These are phyloP conservation scores for Crotalus helleri DNA, from an alignment of 2,113 vertebrate species.

Conservation along the genomic window DNA sequence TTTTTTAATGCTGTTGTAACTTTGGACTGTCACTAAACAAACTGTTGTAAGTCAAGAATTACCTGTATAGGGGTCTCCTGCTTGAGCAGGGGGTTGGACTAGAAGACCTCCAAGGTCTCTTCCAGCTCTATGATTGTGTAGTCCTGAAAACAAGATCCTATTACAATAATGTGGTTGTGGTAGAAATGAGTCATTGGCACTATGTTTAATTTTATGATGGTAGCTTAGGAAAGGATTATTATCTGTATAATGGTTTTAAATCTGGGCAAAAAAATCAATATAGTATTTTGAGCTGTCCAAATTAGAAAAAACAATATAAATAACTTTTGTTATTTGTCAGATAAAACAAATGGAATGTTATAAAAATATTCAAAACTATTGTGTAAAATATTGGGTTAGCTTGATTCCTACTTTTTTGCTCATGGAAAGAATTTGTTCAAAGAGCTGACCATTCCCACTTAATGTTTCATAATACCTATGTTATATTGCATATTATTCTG, in stretches of 20 bases:
- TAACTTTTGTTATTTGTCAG: background rate
- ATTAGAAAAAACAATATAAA: background rate
- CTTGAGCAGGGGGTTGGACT: background rate
- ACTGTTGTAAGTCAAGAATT: background rate
- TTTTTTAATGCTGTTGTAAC: background rate
- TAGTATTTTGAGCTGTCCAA: background rate
- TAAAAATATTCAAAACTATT: background rate
- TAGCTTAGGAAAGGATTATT: background rate
- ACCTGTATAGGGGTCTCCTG: background rate
- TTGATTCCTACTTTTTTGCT: background rate
- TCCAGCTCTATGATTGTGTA: background rate
- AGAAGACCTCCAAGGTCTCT: background rate
- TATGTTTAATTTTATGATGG: background rate
- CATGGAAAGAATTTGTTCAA: background rate
- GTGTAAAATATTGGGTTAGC: background rate
- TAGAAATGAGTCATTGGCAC: background rate
- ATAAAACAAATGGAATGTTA: background rate
- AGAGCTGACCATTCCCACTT: background rate
- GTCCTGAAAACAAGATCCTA: background rate
- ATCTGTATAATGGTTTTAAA: background rate
- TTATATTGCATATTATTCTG: background rate
- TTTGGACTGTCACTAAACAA: background rate
- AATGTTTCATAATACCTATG: background rate
- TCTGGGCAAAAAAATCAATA: background rate
- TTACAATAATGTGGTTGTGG: background rate